Percentiles rank a stretch among this genome's conserved stretches.
Conservation (phyloP, 2,797 vertebrate genomes). For the Bucorvus abyssinicus region DNA sequence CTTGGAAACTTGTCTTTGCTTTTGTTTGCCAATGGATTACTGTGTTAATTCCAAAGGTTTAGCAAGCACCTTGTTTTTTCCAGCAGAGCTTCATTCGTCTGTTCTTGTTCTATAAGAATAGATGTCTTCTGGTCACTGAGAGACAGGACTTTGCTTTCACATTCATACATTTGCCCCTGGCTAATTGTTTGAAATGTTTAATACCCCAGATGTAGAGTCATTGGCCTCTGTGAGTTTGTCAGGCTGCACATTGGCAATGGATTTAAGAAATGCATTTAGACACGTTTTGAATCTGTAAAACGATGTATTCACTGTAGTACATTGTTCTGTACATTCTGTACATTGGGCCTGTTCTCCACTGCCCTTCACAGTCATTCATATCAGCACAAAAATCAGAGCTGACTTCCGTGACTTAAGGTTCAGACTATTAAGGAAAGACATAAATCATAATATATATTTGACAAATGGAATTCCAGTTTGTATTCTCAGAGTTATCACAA, state of each 20-base stretch:
- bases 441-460: background rate
- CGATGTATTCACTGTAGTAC: background rate
- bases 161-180: background rate
- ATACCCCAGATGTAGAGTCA: background rate
- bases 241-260: background rate
- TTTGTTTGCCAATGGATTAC: conserved; percentile 45
- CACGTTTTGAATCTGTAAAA: background rate
- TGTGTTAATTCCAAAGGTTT: conserved; percentile 18
- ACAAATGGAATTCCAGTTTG: background rate
- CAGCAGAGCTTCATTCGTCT: background rate
- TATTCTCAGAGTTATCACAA: background rate
- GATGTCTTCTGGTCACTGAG: background rate
- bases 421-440: background rate
- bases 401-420: background rate
- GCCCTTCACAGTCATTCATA: background rate
- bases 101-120: background rate
- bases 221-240: background rate
- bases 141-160: background rate
- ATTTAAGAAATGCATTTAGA: background rate
- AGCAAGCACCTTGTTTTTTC: background rate
- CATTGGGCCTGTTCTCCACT: background rate
- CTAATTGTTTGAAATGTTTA: background rate
- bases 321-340: no score
- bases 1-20: conserved; percentile 41
- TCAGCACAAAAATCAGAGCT: background rate